These are phyloP conservation scores for Caretta caretta DNA, from an alignment of 2,113 vertebrate species.

Conservation along the genomic window DNA sequence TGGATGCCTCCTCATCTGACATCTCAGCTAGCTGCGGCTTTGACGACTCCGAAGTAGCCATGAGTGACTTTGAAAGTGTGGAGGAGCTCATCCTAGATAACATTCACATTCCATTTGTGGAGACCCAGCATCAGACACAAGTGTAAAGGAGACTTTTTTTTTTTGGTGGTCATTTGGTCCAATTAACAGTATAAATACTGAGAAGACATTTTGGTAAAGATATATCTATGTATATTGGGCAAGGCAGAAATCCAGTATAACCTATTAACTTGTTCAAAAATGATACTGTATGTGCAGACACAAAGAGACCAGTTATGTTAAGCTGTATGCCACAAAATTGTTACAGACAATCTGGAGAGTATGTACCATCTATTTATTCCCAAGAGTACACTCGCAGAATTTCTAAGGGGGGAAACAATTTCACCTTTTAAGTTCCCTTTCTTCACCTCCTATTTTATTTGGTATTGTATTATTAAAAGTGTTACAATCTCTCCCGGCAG, in stretches of 20 bases:
- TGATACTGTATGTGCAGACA: slow-evolving; percentile 62
- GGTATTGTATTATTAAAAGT: slow-evolving; percentile 69
- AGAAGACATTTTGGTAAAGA: slow-evolving; percentile 49
- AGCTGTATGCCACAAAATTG: slow-evolving; percentile 32
- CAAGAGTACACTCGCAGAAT: slow-evolving; percentile 31
- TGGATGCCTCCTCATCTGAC: slow-evolving; percentile 88
- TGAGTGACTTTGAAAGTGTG: slow-evolving; percentile 90
- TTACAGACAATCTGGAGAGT: slow-evolving; percentile 59
- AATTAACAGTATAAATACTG: slow-evolving; percentile 51
- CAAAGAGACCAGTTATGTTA: neutral
- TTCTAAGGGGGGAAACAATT: slow-evolving; percentile 22
- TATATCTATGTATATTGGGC: slow-evolving; percentile 66
- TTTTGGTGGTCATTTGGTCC: slow-evolving; percentile 18
- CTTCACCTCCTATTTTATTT: neutral
- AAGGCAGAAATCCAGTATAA: slow-evolving; percentile 53
- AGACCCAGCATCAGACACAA: slow-evolving; percentile 95
- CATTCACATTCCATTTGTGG: slow-evolving; percentile 82
- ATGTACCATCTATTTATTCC: slow-evolving; percentile 59
- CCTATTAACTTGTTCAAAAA: slow-evolving; percentile 65
- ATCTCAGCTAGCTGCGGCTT: slow-evolving; percentile 83
- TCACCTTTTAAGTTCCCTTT: slow-evolving; percentile 12
- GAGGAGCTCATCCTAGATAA: slow-evolving; percentile 85
- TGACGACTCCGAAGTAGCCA: slow-evolving; percentile 86
- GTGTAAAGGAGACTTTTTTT: slow-evolving; percentile 80
- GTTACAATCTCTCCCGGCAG: slow-evolving; percentile 61